A percentile compares a stretch with the other conserved stretches of the same genome.
phyloP scores from a whole-genome alignment of 2,113 vertebrate genomes.

The Oenanthe melanoleuca region DNA sequence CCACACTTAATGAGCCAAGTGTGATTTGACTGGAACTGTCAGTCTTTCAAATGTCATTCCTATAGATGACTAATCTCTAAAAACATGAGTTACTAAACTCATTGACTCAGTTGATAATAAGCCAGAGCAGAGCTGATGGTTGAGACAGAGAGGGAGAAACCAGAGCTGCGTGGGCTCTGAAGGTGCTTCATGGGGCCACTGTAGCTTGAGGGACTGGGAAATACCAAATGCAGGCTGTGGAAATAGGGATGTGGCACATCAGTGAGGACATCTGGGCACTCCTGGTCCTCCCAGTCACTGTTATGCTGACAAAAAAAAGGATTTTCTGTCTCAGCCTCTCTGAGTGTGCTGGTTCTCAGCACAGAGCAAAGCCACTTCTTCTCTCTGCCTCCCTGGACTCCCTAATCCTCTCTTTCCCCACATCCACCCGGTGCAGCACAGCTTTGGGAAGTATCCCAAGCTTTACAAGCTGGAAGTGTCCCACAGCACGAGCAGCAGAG shows the following conservation, averaged over 20 bases:
- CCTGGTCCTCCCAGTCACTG: rapidly evolving
- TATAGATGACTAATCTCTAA: too few species aligned
- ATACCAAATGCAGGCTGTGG: not conserved
- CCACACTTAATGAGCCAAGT: not conserved
- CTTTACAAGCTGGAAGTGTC: rapidly evolving
- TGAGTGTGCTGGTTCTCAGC: not conserved
- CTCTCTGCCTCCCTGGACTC: not conserved
- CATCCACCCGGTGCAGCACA: rapidly evolving
- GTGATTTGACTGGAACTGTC: not conserved
- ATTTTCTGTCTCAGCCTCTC: not conserved
- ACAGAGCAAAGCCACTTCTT: rapidly evolving
- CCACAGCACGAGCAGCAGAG: not conserved
- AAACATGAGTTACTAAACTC: too few species aligned
- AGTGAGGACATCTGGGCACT: not conserved
- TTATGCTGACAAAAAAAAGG: not conserved
- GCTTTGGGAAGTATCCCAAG: not conserved
- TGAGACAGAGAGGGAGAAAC: not conserved
- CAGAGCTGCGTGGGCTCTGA: not conserved
- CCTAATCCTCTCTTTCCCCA: not conserved
- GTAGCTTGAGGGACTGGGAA: not conserved
- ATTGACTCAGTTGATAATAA: too few species aligned
- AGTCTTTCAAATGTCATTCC: too few species aligned
- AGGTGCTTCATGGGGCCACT: not conserved
- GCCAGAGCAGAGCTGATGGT: not conserved
- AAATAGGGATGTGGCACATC: rapidly evolving